Evolutionary conservation across 2,113 vertebrate genomes (phyloP), one percentile per base, ranked within the genome.

Genomic region (Strigops habroptila): DNA sequence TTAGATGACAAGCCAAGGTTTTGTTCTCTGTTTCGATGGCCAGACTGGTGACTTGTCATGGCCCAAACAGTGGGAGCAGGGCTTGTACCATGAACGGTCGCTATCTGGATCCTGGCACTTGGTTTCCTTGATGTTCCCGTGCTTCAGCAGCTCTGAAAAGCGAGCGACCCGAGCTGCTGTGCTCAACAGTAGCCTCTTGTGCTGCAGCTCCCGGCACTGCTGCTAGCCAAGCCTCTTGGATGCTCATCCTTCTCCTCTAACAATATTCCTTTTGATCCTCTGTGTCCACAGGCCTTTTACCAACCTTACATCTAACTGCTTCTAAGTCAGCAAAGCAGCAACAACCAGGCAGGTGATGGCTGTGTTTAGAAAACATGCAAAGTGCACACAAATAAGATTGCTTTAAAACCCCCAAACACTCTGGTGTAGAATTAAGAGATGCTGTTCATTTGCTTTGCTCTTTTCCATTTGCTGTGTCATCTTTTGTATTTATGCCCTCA

Each of bases 231-330:
- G 84, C 70, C 64, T 30, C 30, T 73, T 73, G 79, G 79, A 9
- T n/a, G 91, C 82, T 82, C 19, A 12, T 11, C 80, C 81, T 78
- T 91, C 89, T 93, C 49, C 77, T 73, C 92, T 52, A 76, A 97
- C 96, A 97, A 96, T 96, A 82, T 96, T 93, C 80, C 92, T 85
- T 95, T 95, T 96, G 96, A 96, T 95, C 69, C 67, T 64, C 76
- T 78, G 57, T n/a, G 87, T 91, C 82, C 70, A 1, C 80, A 77
- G 94, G 70, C 82, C 78, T 41, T 35, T 41, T 19, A n/a, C 85
- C 2, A 7, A 88, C 92, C 90, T 57, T 21, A 22, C 85, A 83
- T 51, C 71, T 35, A 57, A 48, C 88, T 24, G 73, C 73, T 49
- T 25, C 80, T 2, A 31, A 92, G 79, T 74, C 84, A 75, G 71